phyloP scores from a whole-genome alignment of 1,140 invertebrate genomes.

The Gonioctena quinquepunctata region DNA sequence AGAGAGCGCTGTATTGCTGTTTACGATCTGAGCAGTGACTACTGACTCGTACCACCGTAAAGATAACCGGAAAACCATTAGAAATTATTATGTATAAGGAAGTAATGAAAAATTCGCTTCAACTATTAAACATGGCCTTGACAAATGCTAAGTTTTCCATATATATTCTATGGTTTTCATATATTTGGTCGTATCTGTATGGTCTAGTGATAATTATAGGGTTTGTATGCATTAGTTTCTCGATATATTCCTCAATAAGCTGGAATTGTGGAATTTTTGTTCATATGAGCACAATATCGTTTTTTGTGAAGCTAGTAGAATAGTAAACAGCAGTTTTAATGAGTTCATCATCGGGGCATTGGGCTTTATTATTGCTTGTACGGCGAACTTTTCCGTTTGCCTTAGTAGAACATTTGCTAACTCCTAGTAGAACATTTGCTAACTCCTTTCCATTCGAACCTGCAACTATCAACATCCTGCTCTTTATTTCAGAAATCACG shows the following conservation, averaged over 20 bases:
- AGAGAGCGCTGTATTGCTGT: no score
- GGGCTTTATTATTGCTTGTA: neutral
- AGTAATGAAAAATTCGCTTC: no score
- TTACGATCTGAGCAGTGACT: no score
- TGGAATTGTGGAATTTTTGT: neutral
- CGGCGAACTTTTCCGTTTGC: no score
- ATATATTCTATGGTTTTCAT: slow-evolving; percentile 3
- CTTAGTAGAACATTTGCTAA: no score
- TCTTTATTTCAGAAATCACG: neutral
- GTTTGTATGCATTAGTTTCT: neutral
- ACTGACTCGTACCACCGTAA: no score
- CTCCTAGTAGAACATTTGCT: slow-evolving; percentile 5
- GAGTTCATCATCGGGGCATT: neutral
- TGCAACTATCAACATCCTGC: slow-evolving; percentile 2
- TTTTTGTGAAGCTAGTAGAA: slow-evolving; percentile 2
- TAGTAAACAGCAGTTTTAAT: neutral
- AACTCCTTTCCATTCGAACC: slow-evolving; percentile 5
- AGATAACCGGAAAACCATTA: no score
- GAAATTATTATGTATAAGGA: no score
- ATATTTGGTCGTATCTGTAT: slow-evolving; percentile 4
- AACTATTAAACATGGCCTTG: neutral
- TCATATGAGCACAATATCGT: slow-evolving; percentile 4
- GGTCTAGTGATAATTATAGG: slow-evolving; percentile 1
- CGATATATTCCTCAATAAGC: neutral
- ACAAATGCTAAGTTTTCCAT: slow-evolving; percentile 8